Base-by-base conservation (phyloP, 2,888 invertebrate genomes). In the Drosophila flavopinicola region DNA sequence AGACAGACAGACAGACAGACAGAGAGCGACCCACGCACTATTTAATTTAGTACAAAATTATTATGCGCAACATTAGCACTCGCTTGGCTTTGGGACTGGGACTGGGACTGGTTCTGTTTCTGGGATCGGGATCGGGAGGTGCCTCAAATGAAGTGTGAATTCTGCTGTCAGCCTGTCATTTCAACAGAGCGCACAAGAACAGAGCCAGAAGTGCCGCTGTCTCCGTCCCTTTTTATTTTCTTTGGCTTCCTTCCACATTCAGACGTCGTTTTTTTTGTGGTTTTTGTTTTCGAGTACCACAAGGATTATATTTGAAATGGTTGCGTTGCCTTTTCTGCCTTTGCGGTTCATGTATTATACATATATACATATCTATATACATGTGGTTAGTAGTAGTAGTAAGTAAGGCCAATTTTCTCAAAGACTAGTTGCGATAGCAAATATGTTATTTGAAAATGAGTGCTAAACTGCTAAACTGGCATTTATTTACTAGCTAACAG, bases 31-130 rank as follows among this genome's bases (percentile, higher is more conserved):
- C 87, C 84, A 84, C 88, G 86, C 86, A 84, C 85, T 84, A 86
- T 84, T 87, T 84, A 84, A 84, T 87, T 86, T 87, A 68, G 86
- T 78, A 84, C 86, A 80, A 87, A 84, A 84, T 84, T 86, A 86
- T 87, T 84, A 87, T 87, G 87, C 82, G 88, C 87, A 66, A 80
- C 84, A 84, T 84, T 87, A 87, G 88, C 88, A 85, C 80, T 78
- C 76, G 75, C 33, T 47, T 48, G 51, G 47, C 29, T 15, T 58
- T 32, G 57, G 7, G 37, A 39, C 29, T 30, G 57, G 56, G 58
- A 30, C 51, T 10, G 33, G 32, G 27, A 25, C 6, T 32, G 30
- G 11, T 1, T 29, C 5, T 5, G 11, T 32, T 32, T 13, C 13
- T 15, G 32, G 30, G 30, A 23, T 38, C 2, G 13, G 25, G 29